Conservation (phyloP, 92 coral and sea anemone genomes). For the Bergia sp. region DNA sequence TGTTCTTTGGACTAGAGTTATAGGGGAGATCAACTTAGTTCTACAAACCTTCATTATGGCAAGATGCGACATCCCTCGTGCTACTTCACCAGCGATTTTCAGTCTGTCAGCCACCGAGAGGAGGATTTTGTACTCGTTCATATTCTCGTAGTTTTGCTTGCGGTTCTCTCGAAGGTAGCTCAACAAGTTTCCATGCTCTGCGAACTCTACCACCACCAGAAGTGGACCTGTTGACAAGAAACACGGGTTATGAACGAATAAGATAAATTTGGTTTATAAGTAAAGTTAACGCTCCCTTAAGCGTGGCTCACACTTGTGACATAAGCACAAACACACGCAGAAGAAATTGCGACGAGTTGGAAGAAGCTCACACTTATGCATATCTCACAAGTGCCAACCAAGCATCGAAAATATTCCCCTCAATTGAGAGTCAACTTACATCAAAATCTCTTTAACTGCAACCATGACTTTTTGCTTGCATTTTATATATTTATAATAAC, state of each 20-base stretch:
- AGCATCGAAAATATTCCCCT: no score
- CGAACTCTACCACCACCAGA: conserved; percentile 85
- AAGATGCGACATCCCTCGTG: conserved; percentile 83
- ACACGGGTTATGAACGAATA: not conserved
- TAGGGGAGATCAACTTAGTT: not conserved
- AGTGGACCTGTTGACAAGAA: conserved; percentile 68
- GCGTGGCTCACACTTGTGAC: no score
- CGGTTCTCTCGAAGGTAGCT: conserved; percentile 75
- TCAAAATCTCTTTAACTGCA: no score
- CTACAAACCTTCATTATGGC: conserved; percentile 74
- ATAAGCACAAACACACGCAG: no score
- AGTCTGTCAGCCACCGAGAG: conserved; percentile 72
- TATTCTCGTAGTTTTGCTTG: conserved; percentile 68
- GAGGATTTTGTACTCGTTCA: conserved; percentile 67
- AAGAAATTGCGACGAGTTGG: no score
- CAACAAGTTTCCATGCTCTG: conserved; percentile 76
- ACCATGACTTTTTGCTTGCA: no score
- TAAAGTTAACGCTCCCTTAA: no score
- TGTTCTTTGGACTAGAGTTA: not conserved
- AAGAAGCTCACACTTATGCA: no score
- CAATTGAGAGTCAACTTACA: no score
- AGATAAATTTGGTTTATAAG: not conserved
- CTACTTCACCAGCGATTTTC: conserved; percentile 79
- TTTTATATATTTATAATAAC: no score
- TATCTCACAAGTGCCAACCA: no score